Evolutionary conservation across 2,113 vertebrate genomes (phyloP).

Genomic region (Perccottus glenii): DNA sequence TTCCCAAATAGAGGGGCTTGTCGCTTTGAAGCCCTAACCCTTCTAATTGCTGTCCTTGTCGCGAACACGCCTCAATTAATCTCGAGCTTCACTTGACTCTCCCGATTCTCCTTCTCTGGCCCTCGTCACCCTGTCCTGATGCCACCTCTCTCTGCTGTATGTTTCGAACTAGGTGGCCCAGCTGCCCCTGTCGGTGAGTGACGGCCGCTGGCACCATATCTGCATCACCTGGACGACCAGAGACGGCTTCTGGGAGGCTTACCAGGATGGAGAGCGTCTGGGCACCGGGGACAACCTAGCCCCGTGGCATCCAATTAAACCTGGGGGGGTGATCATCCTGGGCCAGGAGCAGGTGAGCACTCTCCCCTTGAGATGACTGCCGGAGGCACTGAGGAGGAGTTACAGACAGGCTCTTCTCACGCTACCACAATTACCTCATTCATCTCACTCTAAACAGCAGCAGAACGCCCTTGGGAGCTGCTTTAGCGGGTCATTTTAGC

Average conservation of each 20-base stretch:
- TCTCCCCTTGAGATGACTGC: conserved; percentile 35
- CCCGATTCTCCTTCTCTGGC: neutral
- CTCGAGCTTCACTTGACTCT: conserved; percentile 12
- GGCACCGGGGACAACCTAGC: conserved; percentile 96
- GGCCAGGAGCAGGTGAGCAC: conserved; percentile 96
- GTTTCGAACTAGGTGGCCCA: conserved; percentile 86
- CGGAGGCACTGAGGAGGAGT: conserved; percentile 40
- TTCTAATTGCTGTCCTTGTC: conserved; percentile 62
- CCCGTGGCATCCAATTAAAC: conserved; percentile 99
- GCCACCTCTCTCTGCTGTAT: neutral
- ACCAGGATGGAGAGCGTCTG: conserved; percentile 94
- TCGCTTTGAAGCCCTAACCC: conserved; percentile 58
- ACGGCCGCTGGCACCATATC: conserved; percentile 98
- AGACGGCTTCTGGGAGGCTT: conserved; percentile 98
- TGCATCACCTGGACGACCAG: conserved; percentile 98
- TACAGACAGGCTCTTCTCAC: conserved; percentile 63
- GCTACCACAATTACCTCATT: conserved; percentile 59
- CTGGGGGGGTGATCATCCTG: conserved; percentile 93
- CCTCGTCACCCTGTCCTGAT: neutral
- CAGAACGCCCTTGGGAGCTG: conserved; percentile 27
- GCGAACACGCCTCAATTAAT: conserved; percentile 40
- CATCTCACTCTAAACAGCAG: conserved; percentile 31
- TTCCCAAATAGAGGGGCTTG: conserved; percentile 18
- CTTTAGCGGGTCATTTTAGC: conserved; percentile 16
- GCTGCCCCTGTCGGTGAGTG: conserved; percentile 92